Evolutionary conservation across 2,113 vertebrate genomes (phyloP).

Genomic region (Vidua chalybeata): DNA sequence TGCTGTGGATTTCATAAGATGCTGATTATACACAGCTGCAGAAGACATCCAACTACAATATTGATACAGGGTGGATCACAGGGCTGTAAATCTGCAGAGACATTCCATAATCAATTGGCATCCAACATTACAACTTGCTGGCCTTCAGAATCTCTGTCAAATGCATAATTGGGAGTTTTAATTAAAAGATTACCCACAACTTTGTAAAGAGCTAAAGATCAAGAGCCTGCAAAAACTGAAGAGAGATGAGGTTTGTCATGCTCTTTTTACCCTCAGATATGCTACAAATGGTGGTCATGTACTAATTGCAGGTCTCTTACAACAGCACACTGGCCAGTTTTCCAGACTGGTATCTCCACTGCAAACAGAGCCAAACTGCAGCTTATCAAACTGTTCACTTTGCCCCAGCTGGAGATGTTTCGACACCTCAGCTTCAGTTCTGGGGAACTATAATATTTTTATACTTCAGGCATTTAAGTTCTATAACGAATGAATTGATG

Average conservation of each 20-base stretch:
- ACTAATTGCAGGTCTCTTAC: not conserved
- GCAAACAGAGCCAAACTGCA: constrained; percentile 5
- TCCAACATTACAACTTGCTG: not conserved
- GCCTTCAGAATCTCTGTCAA: not conserved
- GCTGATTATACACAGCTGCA: not conserved
- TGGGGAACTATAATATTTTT: not conserved
- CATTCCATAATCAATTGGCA: not conserved
- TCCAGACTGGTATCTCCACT: constrained; percentile 7
- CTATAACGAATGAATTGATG: not conserved
- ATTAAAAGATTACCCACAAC: not conserved
- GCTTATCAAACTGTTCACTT: constrained; percentile 9
- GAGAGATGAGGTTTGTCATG: not conserved
- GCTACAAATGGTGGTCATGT: rapidly evolving
- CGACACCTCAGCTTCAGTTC: not conserved
- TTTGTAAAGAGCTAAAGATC: not conserved
- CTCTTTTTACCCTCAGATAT: not conserved
- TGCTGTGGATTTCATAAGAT: not conserved
- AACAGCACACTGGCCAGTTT: not conserved
- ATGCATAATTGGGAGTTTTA: not conserved
- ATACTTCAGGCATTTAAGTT: not conserved
- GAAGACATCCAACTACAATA: not conserved
- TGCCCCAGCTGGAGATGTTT: not conserved
- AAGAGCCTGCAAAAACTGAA: not conserved
- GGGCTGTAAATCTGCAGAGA: not conserved
- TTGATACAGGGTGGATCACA: not conserved